phyloP scores from a whole-genome alignment of 2,888 invertebrate species.

The Dysmachus trigonus region DNA sequence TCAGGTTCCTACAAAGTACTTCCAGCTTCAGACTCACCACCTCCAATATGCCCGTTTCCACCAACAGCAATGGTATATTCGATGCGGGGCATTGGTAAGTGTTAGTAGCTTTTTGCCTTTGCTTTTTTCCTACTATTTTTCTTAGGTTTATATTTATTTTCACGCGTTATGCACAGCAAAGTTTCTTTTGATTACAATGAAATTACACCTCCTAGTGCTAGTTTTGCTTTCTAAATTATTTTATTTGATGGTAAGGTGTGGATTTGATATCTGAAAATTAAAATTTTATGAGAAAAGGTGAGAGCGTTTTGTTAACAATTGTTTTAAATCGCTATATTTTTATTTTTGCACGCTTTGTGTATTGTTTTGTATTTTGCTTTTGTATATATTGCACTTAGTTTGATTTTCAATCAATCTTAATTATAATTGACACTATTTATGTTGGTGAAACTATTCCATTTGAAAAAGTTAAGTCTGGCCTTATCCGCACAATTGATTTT shows the following conservation, averaged over 20 bases:
- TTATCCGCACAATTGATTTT: background rate
- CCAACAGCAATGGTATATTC: conserved; percentile 86
- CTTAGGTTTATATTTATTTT: conserved; percentile 46
- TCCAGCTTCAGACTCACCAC: conserved; percentile 64
- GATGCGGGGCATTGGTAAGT: conserved; percentile 66
- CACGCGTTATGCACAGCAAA: conserved; percentile 26
- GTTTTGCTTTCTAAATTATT: background rate
- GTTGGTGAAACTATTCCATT: background rate
- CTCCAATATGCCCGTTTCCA: conserved; percentile 71
- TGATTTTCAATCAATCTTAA: background rate
- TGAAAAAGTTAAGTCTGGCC: background rate
- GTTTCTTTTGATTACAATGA: background rate
- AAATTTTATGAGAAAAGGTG: conserved; percentile 17
- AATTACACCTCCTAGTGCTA: background rate
- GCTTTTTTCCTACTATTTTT: conserved; percentile 53
- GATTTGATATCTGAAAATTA: background rate
- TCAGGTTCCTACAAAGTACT: conserved; percentile 64
- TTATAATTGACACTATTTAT: background rate
- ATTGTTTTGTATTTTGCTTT: background rate
- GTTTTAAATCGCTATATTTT: background rate
- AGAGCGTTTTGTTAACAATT: conserved; percentile 18
- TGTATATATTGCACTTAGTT: background rate
- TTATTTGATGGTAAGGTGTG: conserved; percentile 21
- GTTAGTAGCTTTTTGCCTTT: conserved; percentile 60
- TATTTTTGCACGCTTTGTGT: background rate